A percentile compares a stretch with the other conserved stretches of the same genome.
Evolutionary conservation across 2,113 vertebrate genomes (phyloP).

Genomic region (Festucalex cinctus): DNA sequence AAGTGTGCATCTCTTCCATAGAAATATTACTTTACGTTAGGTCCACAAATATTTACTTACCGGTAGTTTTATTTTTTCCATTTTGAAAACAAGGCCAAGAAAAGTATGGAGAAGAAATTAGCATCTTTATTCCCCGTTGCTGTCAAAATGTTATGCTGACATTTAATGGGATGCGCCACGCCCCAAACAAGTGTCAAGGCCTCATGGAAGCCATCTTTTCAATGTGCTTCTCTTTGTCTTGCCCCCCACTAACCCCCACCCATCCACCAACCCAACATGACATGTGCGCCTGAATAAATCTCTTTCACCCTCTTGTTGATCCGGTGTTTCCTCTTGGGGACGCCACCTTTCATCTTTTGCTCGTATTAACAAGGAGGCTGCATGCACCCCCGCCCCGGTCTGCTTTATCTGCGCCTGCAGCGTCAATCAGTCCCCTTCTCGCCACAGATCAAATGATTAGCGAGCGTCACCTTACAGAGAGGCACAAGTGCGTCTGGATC

Average conservation of each 20-base stretch:
- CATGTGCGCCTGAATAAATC: conserved; percentile 47
- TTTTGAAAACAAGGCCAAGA: too few relatives aligned
- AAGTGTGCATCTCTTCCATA: conserved; percentile 3
- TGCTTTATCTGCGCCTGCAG: conserved; percentile 19
- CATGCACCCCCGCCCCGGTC: conserved; percentile 6
- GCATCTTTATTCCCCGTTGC: background rate
- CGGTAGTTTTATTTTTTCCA: too few relatives aligned
- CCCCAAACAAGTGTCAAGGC: conserved; percentile 28
- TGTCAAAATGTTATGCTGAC: conserved; percentile 17
- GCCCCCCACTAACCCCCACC: conserved; percentile 9
- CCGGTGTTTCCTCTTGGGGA: conserved; percentile 41
- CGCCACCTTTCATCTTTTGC: conserved; percentile 42
- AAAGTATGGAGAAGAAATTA: too few relatives aligned
- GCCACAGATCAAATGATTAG: conserved; percentile 34
- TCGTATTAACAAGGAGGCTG: conserved; percentile 36
- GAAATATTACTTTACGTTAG: too few relatives aligned
- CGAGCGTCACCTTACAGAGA: background rate
- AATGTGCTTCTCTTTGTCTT: conserved; percentile 19
- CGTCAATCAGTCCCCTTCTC: conserved; percentile 18
- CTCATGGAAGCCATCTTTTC: conserved; percentile 42
- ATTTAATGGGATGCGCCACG: conserved; percentile 18
- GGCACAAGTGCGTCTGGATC: background rate
- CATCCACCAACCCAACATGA: conserved; percentile 20
- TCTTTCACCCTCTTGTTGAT: conserved; percentile 38
- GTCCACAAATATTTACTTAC: too few relatives aligned